Conservation (phyloP, 2,888 invertebrate species). For the Eulithis prunata region DNA sequence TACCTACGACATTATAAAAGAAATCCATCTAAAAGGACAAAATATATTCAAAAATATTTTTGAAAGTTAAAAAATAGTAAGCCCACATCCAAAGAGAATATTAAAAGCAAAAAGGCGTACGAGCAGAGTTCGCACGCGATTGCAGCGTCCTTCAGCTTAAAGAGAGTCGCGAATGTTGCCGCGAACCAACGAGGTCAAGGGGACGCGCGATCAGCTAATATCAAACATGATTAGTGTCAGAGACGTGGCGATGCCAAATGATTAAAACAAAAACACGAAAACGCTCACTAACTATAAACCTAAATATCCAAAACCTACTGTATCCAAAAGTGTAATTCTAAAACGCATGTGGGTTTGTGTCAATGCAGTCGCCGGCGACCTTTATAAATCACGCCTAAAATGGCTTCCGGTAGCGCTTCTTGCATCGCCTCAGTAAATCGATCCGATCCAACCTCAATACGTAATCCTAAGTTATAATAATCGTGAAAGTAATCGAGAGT, state of each 20-base stretch:
- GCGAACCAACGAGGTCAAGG: conserved; percentile 51
- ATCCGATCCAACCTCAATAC: conserved; percentile 22
- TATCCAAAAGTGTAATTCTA: conserved; percentile 54
- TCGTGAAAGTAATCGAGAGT: conserved; percentile 1
- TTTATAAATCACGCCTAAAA: conserved; percentile 35
- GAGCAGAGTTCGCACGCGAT: conserved; percentile 48
- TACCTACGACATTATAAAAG: conserved; percentile 69
- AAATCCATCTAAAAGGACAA: conserved; percentile 70
- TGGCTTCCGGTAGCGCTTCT: conserved; percentile 47
- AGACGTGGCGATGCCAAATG: conserved; percentile 55
- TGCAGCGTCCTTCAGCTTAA: conserved; percentile 56
- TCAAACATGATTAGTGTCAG: conserved; percentile 54
- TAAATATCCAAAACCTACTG: conserved; percentile 33
- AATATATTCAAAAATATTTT: conserved; percentile 57
- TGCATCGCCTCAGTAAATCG: conserved; percentile 44
- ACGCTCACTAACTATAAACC: conserved; percentile 53
- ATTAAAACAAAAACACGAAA: conserved; percentile 40
- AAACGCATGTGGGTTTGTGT: conserved; percentile 83
- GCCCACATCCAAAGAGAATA: conserved; percentile 80
- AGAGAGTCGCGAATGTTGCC: conserved; percentile 63
- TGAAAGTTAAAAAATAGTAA: conserved; percentile 53
- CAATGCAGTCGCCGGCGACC: conserved; percentile 68
- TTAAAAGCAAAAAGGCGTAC: conserved; percentile 71
- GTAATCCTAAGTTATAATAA: conserved; percentile 1
- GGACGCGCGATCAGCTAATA: conserved; percentile 40